phyloP scores from a whole-genome alignment of 2,113 vertebrate genomes.

The Sinocyclocheilus anshuiensis region DNA sequence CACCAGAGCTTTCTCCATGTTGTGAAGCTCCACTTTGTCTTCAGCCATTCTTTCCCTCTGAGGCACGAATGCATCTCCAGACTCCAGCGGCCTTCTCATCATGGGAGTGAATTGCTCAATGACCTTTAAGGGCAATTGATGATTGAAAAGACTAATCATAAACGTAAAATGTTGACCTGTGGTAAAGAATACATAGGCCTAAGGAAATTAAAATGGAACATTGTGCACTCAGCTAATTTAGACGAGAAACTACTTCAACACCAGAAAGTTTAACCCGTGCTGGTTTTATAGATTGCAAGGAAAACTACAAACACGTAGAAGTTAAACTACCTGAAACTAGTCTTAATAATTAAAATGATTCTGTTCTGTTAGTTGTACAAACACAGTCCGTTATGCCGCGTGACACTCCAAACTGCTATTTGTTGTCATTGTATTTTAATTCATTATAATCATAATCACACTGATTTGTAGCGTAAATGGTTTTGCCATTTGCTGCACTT shows the following conservation, averaged over 20 bases:
- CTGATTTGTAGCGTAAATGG: too few species aligned
- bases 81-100: slow-evolving; percentile 19
- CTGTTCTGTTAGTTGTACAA: too few species aligned
- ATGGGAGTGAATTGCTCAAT: slow-evolving; percentile 42
- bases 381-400: too few species aligned
- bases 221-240: neutral
- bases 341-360: neutral
- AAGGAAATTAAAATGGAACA: neutral
- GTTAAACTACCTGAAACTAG: neutral
- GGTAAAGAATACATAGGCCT: neutral
- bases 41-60: slow-evolving; percentile 48
- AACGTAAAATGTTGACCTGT: neutral
- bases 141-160: slow-evolving; percentile 7
- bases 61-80: neutral
- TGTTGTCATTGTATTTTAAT: too few species aligned
- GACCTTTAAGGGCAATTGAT: slow-evolving; percentile 13
- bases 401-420: too few species aligned
- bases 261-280: slow-evolving; percentile 2
- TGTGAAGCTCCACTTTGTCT: slow-evolving; percentile 64
- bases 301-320: neutral
- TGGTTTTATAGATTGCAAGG: neutral
- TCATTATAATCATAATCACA: too few species aligned
- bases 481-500: too few species aligned
- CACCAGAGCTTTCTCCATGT: slow-evolving; percentile 58
- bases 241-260: neutral